These are phyloP conservation scores for Zaprionus tsacasi DNA, from an alignment of 1,140 invertebrate genomes.

Conservation along the genomic window DNA sequence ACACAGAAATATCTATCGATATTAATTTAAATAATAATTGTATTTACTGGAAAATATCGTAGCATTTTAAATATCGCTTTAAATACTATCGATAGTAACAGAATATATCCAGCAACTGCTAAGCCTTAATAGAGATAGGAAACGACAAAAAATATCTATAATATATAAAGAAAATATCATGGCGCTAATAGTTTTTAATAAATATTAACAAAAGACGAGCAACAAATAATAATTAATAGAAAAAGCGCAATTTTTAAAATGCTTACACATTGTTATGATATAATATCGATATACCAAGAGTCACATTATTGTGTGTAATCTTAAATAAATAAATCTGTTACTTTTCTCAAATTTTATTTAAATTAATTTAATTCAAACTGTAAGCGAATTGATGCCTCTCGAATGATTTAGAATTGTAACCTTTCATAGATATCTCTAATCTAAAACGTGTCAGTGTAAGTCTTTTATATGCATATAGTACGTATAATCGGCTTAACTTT, in stretches of 20 bases:
- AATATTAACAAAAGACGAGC: no score
- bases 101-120: no score
- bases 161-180: no score
- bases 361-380: background rate
- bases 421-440: background rate
- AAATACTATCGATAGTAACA: no score
- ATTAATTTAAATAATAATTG: no score
- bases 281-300: background rate
- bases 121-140: no score
- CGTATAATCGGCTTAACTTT: conserved; percentile 1
- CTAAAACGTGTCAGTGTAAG: background rate
- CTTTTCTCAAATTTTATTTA: no score
- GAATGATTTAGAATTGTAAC: background rate
- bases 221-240: no score
- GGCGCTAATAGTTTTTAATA: no score
- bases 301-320: background rate
- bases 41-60: background rate
- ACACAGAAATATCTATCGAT: background rate
- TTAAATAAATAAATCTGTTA: no score
- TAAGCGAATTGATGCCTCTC: background rate
- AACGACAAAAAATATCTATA: no score
- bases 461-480: background rate
- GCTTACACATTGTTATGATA: background rate
- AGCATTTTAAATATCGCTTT: background rate
- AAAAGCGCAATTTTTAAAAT: no score